Evolutionary conservation across 2,797 vertebrate genomes (phyloP).

Genomic region (Poecilia velifera): DNA sequence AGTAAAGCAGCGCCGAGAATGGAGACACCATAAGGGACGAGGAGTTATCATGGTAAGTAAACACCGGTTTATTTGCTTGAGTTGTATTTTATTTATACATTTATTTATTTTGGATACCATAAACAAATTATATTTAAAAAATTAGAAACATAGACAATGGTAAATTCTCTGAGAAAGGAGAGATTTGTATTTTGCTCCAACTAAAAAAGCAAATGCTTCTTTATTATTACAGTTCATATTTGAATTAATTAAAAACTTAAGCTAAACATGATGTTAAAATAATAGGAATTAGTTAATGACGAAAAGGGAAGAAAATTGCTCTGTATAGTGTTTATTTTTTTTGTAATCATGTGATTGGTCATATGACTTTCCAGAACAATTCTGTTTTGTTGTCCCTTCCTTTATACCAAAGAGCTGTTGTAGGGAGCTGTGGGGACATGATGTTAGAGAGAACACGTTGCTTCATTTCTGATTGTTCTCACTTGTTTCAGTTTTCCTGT

Average conservation of each 20-base stretch:
- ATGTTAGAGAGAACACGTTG: not conserved
- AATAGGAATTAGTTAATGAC: not conserved
- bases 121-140: not conserved
- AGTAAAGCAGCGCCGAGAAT: conserved; percentile 57
- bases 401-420: conserved; percentile 45
- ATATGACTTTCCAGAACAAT: conserved; percentile 73
- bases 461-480: not conserved
- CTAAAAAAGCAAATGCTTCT: not conserved
- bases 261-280: not conserved
- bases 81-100: not conserved
- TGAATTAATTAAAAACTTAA: not conserved
- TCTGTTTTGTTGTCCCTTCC: conserved; percentile 57
- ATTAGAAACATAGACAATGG: not conserved
- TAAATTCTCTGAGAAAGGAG: not conserved
- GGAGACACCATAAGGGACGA: conserved; percentile 59
- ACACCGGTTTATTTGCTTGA: conserved; percentile 5
- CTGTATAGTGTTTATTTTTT: conserved; percentile 14
- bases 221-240: not conserved
- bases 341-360: conserved; percentile 60
- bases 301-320: not conserved
- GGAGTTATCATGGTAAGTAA: conserved; percentile 72
- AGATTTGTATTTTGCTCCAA: not conserved
- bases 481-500: not conserved
- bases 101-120: not conserved
- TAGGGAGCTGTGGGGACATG: conserved; percentile 18